Conservation (phyloP, 2,888 invertebrate genomes). For the Perizoma flavofasciatum region DNA sequence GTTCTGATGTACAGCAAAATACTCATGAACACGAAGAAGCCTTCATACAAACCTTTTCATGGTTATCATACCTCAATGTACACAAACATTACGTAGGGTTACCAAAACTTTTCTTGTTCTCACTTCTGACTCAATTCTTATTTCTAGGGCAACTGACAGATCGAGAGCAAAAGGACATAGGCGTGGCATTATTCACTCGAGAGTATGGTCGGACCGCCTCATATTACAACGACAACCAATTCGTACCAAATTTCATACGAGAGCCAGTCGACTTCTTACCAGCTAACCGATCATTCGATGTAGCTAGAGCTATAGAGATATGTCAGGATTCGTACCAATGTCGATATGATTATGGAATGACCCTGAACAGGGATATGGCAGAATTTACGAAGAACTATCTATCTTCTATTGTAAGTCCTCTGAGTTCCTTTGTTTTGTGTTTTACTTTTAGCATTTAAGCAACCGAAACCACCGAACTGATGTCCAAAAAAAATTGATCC, state of each 20-base stretch:
- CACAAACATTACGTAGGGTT: no score
- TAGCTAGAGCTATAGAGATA: conserved; percentile 85
- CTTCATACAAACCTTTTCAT: no score
- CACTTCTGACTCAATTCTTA: conserved; percentile 4
- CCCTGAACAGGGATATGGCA: conserved; percentile 92
- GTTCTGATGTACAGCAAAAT: no score
- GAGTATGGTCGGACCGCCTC: conserved; percentile 92
- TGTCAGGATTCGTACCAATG: conserved; percentile 94
- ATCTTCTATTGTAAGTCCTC: conserved; percentile 80
- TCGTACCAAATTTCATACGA: conserved; percentile 89
- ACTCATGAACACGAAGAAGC: no score
- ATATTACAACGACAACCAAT: conserved; percentile 90
- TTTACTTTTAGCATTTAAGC: no score
- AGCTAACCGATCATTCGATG: conserved; percentile 86
- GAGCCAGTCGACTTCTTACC: conserved; percentile 90
- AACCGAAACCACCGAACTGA: no score
- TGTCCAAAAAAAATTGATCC: no score
- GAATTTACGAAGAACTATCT: conserved; percentile 94
- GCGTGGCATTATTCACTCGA: conserved; percentile 89
- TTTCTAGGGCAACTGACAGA: conserved; percentile 90
- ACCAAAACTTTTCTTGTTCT: no score
- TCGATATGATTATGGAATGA: conserved; percentile 94
- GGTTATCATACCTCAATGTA: no score
- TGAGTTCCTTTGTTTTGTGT: not conserved
- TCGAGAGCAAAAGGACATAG: conserved; percentile 88